A percentile compares a stretch with the other conserved stretches of the same genome.
phyloP scores from a whole-genome alignment of 2,888 invertebrate genomes.

The Tetrapedia diversipes region DNA sequence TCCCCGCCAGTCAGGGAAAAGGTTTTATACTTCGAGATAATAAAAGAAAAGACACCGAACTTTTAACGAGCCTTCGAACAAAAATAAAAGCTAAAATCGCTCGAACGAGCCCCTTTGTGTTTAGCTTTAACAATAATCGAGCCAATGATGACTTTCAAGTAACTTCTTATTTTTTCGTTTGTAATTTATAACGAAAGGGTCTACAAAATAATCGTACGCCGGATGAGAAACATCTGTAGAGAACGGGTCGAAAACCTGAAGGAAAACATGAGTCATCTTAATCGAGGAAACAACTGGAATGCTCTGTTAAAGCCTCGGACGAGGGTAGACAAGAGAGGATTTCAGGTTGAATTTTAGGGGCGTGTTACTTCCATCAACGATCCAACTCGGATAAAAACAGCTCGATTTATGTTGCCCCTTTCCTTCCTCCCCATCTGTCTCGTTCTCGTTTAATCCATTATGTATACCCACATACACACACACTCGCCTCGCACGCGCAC shows the following conservation, averaged over 20 bases:
- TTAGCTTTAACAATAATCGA: no score
- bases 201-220: neutral
- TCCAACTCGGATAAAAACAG: slow-evolving; percentile 44
- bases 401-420: slow-evolving; percentile 28
- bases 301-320: slow-evolving; percentile 5
- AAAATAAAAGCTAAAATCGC: neutral
- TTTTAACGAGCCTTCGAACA: neutral
- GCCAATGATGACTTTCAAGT: neutral
- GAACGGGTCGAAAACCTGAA: neutral
- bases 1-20: neutral
- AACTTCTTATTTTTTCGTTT: neutral
- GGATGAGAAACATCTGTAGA: neutral
- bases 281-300: slow-evolving; percentile 28
- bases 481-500: neutral
- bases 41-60: neutral
- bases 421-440: slow-evolving; percentile 11
- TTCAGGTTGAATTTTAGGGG: slow-evolving; percentile 40
- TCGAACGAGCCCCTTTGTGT: neutral
- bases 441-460: slow-evolving; percentile 4
- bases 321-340: slow-evolving; percentile 33
- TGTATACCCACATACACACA: no score
- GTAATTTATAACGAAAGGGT: neutral
- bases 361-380: slow-evolving; percentile 51
- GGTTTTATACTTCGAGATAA: neutral
- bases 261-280: slow-evolving; percentile 17